Percentiles rank a stretch among this genome's conserved stretches.
phyloP scores from a whole-genome alignment of 2,888 invertebrate species.

The Ophion costatus region DNA sequence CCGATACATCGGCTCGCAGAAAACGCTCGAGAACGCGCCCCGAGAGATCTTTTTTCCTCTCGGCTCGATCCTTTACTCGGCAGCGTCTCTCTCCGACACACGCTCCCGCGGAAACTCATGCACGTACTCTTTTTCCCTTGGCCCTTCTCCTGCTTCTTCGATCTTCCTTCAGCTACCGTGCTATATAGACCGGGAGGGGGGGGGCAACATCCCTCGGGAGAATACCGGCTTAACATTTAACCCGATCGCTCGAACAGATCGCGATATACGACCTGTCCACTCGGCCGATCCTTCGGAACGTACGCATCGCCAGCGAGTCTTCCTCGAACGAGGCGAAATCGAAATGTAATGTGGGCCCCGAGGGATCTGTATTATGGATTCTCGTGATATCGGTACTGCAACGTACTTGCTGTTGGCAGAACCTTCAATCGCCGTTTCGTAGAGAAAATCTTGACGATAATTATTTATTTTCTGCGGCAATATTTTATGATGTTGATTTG shows the following conservation, averaged over 20 bases:
- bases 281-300: constrained; percentile 30
- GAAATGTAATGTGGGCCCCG: constrained; percentile 2
- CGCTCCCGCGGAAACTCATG: background rate
- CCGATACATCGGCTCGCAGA: constrained; percentile 64
- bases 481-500: too few species aligned
- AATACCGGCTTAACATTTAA: constrained; percentile 66
- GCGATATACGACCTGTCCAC: constrained; percentile 62
- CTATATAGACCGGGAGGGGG: constrained; percentile 31
- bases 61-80: constrained; percentile 29
- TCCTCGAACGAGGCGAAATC: constrained; percentile 35
- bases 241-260: constrained; percentile 60
- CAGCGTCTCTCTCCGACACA: constrained; percentile 6
- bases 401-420: background rate
- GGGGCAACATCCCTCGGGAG: constrained; percentile 49
- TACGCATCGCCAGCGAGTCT: constrained; percentile 44
- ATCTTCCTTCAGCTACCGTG: constrained; percentile 48
- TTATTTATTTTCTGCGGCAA: too few species aligned
- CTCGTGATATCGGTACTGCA: background rate
- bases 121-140: constrained; percentile 36
- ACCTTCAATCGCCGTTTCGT: background rate
- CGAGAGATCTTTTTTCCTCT: constrained; percentile 58
- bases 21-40: constrained; percentile 64
- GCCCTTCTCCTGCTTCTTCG: constrained; percentile 16
- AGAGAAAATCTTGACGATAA: background rate
- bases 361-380: constrained; percentile 31